These are phyloP conservation scores for Siniperca knerii DNA, from an alignment of 2,113 vertebrate species.

Conservation along the genomic window DNA sequence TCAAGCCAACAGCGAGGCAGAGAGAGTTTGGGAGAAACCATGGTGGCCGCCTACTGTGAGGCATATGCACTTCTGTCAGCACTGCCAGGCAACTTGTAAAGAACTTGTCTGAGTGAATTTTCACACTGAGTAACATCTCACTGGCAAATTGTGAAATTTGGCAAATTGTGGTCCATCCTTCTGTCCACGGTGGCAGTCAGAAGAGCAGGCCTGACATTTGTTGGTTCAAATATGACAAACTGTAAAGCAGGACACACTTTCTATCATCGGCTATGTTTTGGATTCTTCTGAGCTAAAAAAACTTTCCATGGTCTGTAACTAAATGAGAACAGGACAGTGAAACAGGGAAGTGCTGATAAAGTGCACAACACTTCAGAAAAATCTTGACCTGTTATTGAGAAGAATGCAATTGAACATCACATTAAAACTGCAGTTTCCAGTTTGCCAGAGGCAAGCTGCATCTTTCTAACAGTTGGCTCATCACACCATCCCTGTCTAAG, in stretches of 20 bases:
- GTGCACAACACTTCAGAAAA: not conserved
- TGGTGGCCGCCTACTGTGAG: conserved; percentile 43
- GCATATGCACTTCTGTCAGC: conserved; percentile 50
- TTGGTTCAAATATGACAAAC: not conserved
- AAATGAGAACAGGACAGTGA: not conserved
- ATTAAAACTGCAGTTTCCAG: not conserved
- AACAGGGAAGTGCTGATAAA: conserved; percentile 20
- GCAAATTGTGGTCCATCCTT: conserved; percentile 12
- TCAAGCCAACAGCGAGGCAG: conserved; percentile 14
- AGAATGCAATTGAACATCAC: not conserved
- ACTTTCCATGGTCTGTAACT: not conserved
- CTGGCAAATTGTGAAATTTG: conserved; percentile 29
- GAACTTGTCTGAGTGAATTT: conserved; percentile 43
- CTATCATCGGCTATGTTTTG: not conserved
- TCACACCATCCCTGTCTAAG: conserved; percentile 51
- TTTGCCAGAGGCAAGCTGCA: conserved; percentile 18
- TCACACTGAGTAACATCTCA: conserved; percentile 37
- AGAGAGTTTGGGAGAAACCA: conserved; percentile 5
- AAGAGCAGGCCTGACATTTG: not conserved
- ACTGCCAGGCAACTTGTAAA: conserved; percentile 47
- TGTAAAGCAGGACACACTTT: not conserved
- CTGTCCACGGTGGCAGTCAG: conserved; percentile 4
- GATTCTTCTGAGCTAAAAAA: not conserved
- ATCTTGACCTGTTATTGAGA: not conserved
- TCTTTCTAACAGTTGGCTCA: conserved; percentile 32